phyloP scores from a whole-genome alignment of 2,888 invertebrate species.

The Alentia gelatinosa region DNA sequence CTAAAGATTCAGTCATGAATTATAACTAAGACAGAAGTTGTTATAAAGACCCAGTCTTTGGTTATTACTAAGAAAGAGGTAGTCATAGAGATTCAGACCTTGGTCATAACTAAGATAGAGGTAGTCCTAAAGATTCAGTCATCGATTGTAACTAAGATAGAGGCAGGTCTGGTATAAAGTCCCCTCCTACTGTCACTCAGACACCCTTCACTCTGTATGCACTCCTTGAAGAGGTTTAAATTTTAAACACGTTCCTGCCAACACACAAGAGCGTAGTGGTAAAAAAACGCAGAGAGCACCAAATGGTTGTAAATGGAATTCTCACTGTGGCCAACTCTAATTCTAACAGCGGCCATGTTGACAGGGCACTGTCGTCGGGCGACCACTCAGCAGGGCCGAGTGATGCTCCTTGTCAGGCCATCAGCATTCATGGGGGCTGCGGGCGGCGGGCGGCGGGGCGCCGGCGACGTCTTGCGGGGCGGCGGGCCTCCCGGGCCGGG shows the following conservation, averaged over 20 bases:
- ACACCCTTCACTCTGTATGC: no score
- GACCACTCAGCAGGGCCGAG: not conserved
- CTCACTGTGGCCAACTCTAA: not conserved
- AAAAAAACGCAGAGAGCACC: not conserved
- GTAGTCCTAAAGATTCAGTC: no score
- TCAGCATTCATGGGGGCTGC: conserved; percentile 8
- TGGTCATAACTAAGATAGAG: no score
- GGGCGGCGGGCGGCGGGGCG: not conserved
- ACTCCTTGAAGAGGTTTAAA: not conserved
- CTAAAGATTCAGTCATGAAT: no score
- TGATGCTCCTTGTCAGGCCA: not conserved
- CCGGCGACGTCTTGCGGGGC: not conserved
- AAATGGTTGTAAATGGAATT: conserved; percentile 37
- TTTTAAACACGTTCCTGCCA: not conserved
- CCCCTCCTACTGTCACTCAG: no score
- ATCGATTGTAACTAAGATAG: no score
- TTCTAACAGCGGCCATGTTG: not conserved
- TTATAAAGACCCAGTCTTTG: no score
- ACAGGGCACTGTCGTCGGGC: not conserved
- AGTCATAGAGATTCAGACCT: no score
- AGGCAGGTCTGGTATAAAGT: no score
- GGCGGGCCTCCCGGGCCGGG: not conserved
- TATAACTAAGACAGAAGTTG: no score
- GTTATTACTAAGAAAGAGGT: no score
- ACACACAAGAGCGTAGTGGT: not conserved